These are phyloP conservation scores for Ichneumoninae sp. DNA, from an alignment of 2,888 invertebrate genomes.

Conservation along the genomic window DNA sequence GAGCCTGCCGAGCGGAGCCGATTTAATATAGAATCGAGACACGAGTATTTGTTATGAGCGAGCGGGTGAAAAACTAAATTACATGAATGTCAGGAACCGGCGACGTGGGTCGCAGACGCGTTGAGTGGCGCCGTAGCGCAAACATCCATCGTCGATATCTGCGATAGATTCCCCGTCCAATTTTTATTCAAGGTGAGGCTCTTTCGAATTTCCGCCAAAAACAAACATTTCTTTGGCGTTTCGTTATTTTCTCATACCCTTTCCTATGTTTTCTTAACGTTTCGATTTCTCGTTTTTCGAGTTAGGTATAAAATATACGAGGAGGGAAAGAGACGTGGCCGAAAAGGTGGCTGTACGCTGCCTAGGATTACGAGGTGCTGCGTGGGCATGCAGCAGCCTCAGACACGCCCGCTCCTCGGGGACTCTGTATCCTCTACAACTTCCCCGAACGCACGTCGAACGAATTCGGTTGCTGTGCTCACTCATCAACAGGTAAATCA, in stretches of 20 bases:
- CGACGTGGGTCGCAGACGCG: slow-evolving; percentile 84
- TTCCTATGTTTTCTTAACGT: background rate
- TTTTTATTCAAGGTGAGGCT: slow-evolving; percentile 48
- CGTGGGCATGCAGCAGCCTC: slow-evolving; percentile 85
- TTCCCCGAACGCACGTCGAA: slow-evolving; percentile 83
- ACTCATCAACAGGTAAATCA: slow-evolving; percentile 82
- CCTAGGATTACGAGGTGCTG: slow-evolving; percentile 84
- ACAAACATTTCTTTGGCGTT: too few relatives aligned
- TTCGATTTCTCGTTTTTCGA: background rate
- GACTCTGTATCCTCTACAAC: slow-evolving; percentile 84
- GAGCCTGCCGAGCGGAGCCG: slow-evolving; percentile 40
- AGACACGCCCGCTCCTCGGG: slow-evolving; percentile 84
- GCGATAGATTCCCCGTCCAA: slow-evolving; percentile 49
- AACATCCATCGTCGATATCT: slow-evolving; percentile 71
- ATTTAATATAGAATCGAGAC: slow-evolving; percentile 44
- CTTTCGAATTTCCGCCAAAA: background rate
- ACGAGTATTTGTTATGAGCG: slow-evolving; percentile 69
- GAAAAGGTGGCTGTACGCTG: slow-evolving; percentile 83
- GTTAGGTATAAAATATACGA: slow-evolving; percentile 55
- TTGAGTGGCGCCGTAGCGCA: slow-evolving; percentile 84
- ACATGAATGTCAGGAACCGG: slow-evolving; percentile 84
- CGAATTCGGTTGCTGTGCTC: slow-evolving; percentile 82
- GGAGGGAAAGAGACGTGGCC: slow-evolving; percentile 70
- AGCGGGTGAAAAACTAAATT: slow-evolving; percentile 78
- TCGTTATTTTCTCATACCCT: too few relatives aligned